Evolutionary conservation across 2,113 vertebrate genomes (phyloP), one percentile per base, ranked within the genome.

Genomic region (Dinomys branickii): DNA sequence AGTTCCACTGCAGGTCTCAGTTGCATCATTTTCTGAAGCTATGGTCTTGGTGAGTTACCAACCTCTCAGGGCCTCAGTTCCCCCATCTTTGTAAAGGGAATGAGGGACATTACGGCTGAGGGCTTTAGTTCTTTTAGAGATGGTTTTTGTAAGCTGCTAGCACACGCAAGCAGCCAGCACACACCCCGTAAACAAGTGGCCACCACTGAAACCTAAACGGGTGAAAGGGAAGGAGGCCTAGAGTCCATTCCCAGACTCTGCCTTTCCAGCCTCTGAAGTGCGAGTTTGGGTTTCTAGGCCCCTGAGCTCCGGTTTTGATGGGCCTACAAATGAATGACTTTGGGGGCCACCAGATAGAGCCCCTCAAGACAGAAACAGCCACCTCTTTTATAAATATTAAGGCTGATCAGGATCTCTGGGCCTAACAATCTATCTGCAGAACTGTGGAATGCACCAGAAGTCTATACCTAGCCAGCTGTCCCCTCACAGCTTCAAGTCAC

Each of bases 181-280:
- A 13, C 44, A 7, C 4, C 44, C 63, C 3, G 6, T 19, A 19
- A 4, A 4, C 5, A 3, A 33, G 41, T 0, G 41, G n/a, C n/a
- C 28, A 26, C 24, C 69, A 73, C 41, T 5, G 47, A n/a, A 59
- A 80, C 5, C 0, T 0, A 58, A 11, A 0, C 4, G 11, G 78
- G 30, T 13, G 11, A 24, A 9, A 7, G 24, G 17, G 47, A 52
- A 41, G 2, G 22, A 17, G 38, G 16, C 30, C 50, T 30, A 0
- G 38, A 61, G 20, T n/a, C 52, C 17, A 20, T 35, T 19, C 30
- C 2, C 24, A 6, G 71, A 19, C 54, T 11, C 69, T 7, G 38
- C 63, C 30, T 33, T 35, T 58, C 52, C 44, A 0, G 11, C 26
- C 11, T 10, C 26, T 0, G 38, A 59, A 41, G 33, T 22, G 63